phyloP scores from a whole-genome alignment of 30 jellyfish, hydroid and myxozoan genomes.

The Mastigias papua region DNA sequence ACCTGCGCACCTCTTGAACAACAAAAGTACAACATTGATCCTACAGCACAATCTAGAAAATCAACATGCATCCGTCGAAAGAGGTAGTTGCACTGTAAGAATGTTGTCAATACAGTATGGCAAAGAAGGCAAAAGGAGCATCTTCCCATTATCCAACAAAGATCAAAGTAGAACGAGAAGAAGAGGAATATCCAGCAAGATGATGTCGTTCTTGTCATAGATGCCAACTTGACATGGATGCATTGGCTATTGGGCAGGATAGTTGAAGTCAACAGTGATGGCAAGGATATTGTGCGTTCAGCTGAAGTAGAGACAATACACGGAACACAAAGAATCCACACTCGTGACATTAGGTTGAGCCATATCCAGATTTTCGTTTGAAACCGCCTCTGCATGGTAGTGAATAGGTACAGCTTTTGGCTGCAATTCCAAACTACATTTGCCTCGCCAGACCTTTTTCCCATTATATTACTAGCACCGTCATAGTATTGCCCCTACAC shows the following conservation, averaged over 20 bases:
- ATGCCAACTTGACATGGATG: slow-evolving; percentile 25
- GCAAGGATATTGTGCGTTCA: slow-evolving; percentile 27
- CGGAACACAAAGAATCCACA: slow-evolving; percentile 7
- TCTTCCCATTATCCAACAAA: slow-evolving; percentile 16
- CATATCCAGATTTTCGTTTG: too few relatives aligned
- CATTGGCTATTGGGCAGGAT: slow-evolving; percentile 32
- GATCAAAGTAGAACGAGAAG: slow-evolving; percentile 28
- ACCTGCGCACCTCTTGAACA: slow-evolving; percentile 11
- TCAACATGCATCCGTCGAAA: neutral
- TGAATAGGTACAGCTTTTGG: too few relatives aligned
- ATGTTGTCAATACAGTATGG: slow-evolving; percentile 25
- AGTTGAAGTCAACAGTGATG: slow-evolving; percentile 20
- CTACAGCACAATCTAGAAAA: slow-evolving; percentile 25
- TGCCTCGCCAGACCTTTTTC: too few relatives aligned
- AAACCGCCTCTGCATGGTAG: too few relatives aligned
- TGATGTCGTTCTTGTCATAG: slow-evolving; percentile 43
- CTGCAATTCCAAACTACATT: too few relatives aligned
- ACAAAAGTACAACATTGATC: slow-evolving; percentile 3
- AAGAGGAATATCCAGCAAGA: slow-evolving; percentile 33
- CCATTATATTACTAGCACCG: too few relatives aligned
- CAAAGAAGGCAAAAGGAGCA: slow-evolving; percentile 15
- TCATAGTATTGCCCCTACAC: too few relatives aligned
- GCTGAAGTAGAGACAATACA: slow-evolving; percentile 12
- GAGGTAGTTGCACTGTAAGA: neutral
- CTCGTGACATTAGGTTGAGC: too few relatives aligned